Percentiles rank a stretch among this genome's conserved stretches.
Conservation (phyloP, 2,113 vertebrate genomes). For the Menura novaehollandiae region DNA sequence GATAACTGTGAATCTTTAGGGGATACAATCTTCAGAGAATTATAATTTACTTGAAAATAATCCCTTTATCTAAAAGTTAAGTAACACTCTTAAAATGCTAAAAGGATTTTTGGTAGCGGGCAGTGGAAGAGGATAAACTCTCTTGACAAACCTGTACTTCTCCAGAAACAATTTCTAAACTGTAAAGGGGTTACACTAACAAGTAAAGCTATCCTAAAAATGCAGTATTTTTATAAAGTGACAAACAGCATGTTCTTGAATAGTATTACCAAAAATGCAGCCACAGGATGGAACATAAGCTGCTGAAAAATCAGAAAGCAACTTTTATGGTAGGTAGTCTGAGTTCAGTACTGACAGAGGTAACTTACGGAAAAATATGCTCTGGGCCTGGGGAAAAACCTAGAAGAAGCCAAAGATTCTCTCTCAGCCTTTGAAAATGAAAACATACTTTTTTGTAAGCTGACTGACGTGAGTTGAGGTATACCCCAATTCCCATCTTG, state of each 20-base stretch:
- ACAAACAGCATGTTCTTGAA: not conserved
- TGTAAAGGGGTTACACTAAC: not conserved
- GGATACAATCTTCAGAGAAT: slow-evolving; percentile 46
- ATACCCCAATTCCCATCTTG: not conserved
- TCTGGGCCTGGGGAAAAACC: not conserved
- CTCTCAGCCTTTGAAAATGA: not conserved
- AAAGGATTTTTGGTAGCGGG: not conserved
- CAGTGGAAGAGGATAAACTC: not conserved
- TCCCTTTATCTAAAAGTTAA: slow-evolving; percentile 30
- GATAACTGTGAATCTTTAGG: slow-evolving; percentile 38
- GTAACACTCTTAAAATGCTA: slow-evolving; percentile 24
- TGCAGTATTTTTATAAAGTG: not conserved
- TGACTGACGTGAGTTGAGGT: rapidly evolving
- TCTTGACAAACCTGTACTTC: not conserved
- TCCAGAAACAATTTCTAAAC: not conserved
- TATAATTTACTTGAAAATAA: slow-evolving; percentile 35
- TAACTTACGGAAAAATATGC: not conserved
- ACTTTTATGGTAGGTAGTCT: not conserved
- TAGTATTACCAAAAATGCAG: not conserved
- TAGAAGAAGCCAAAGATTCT: not conserved
- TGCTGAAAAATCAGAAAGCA: not conserved
- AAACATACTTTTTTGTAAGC: not conserved
- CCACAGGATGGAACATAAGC: not conserved
- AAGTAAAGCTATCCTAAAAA: not conserved
- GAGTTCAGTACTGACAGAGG: not conserved